phyloP scores from a whole-genome alignment of 2,888 invertebrate species.

The Himalopsyche tibetana region DNA sequence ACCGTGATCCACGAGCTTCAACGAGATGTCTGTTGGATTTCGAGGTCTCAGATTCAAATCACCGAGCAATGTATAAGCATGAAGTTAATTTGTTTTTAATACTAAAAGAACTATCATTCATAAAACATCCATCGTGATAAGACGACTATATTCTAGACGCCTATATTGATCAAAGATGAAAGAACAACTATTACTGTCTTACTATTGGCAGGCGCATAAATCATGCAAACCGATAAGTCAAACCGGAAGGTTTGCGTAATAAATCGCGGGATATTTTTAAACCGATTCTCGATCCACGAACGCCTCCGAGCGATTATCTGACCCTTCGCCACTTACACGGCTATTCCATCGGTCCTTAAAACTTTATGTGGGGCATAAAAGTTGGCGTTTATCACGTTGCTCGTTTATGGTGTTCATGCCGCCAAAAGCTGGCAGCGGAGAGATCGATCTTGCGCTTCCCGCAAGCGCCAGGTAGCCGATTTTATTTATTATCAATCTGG shows the following conservation, averaged over 20 bases:
- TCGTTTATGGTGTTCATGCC: conserved; percentile 36
- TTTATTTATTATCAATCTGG: conserved; percentile 64
- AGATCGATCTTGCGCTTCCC: neutral
- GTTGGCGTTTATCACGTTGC: conserved; percentile 61
- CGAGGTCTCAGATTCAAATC: too few relatives aligned
- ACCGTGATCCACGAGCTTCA: too few relatives aligned
- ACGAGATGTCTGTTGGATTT: too few relatives aligned
- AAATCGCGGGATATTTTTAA: conserved; percentile 29
- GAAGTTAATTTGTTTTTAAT: too few relatives aligned
- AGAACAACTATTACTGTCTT: neutral
- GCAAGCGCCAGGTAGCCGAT: conserved; percentile 36
- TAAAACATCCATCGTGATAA: too few relatives aligned
- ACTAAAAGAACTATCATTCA: too few relatives aligned
- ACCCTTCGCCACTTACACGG: conserved; percentile 50
- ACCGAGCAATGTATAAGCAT: too few relatives aligned
- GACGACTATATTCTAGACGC: neutral
- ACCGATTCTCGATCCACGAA: conserved; percentile 15
- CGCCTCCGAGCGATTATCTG: conserved; percentile 35
- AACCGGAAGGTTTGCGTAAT: neutral
- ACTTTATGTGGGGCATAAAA: conserved; percentile 63
- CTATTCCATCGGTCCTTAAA: conserved; percentile 58
- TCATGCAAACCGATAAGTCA: conserved; percentile 32
- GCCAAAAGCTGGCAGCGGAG: conserved; percentile 16
- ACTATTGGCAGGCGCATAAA: conserved; percentile 28
- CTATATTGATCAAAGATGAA: neutral